Base-by-base conservation (phyloP, 1,140 invertebrate species). In the Heliconius hewitsoni region DNA sequence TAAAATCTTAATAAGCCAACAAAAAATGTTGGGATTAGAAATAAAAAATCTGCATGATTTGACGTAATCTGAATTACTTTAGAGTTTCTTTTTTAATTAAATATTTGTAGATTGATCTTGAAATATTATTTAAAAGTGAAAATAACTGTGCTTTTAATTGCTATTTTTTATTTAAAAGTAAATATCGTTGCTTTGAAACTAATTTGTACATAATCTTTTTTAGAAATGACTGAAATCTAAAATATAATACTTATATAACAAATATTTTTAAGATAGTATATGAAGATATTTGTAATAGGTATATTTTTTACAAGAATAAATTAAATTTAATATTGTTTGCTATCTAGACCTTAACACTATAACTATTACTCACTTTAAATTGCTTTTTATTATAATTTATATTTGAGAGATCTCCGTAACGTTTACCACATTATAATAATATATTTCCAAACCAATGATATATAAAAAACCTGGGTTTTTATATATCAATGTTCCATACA, bases 281-380 rank as follows among this genome's bases (percentile, higher is more conserved):
- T 73, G 71, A 79, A 76, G 74, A 77, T 23, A n/a, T 82, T 82
- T 76, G 50, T 73, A 79, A 79, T 52, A 77, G 42, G 75, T 79
- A 73, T 73, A 76, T 76, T 77, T 83, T 76, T 73, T 81, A 83
- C 74, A 83, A 83, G 82, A 83, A 83, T 83, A 83, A 83, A 83
- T 81, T 50, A 82, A 79, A 77, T 82, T 79, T 37, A 74, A 79
- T 83, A 81, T 83, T 76, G 77, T 74, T 75, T 80, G 55, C 82
- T 83, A 83, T 80, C 82, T 83, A 83, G 76, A 76, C 73, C 55
- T 78, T 77, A 80, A 50, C 74, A 80, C 42, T 73, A 80, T 72
- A n/a, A 66, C 34, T 74, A 78, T 82, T 50, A 42, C 23, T 66
- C 60, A 66, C 27, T 76, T 73, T 72, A 76, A 79, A 79, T 78